Base-by-base conservation (phyloP, 2,888 invertebrate species). In the Coelopa pilipes region DNA sequence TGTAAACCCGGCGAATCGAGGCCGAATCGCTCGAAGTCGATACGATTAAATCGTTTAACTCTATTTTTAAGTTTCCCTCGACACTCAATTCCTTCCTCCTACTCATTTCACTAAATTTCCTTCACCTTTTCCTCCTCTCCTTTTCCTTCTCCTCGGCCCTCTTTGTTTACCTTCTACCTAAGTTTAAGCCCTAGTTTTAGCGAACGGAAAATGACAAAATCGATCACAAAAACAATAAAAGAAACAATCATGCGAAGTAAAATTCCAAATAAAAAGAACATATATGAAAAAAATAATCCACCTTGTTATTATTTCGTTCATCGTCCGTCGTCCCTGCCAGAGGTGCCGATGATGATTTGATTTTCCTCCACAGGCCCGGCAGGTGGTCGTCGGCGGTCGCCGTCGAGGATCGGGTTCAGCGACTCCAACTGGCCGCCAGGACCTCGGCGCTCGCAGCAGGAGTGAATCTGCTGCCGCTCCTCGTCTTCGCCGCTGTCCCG, bases 201-300 rank as follows among this genome's bases (percentile, higher is more conserved):
- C 15, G n/a, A 66, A 66, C 50, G 17, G 1, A 65, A 49, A 49
- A 49, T 49, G n/a, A 21, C 50, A 50, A 49, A 50, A 66, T 21
- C 21, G 17, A 50, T 19, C n/a, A 19, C 17, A 66, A 21, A 49
- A 49, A 66, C 15, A 62, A 62, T 21, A 21, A 66, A 47, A 11
- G 49, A 47, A 49, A 59, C 66, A 66, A 66, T 66, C 66, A 55
- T 55, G 24, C 12, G 46, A 69, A 45, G 34, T 55, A 57, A 55
- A 55, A 17, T 69, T 49, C 3, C n/a, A 55, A 69, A 57, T 69
- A 69, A 34, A 69, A 69, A 50, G 68, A 71, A 71, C 62, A 71
- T 55, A 71, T 71, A 55, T 70, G 62, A 62, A 70, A 70, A 34
- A 34, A n/a, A n/a, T n/a, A n/a, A 34, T 34, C 62, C 50, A 70